These are phyloP conservation scores for Tipula confusa DNA, from an alignment of 2,888 invertebrate species.

Conservation along the genomic window DNA sequence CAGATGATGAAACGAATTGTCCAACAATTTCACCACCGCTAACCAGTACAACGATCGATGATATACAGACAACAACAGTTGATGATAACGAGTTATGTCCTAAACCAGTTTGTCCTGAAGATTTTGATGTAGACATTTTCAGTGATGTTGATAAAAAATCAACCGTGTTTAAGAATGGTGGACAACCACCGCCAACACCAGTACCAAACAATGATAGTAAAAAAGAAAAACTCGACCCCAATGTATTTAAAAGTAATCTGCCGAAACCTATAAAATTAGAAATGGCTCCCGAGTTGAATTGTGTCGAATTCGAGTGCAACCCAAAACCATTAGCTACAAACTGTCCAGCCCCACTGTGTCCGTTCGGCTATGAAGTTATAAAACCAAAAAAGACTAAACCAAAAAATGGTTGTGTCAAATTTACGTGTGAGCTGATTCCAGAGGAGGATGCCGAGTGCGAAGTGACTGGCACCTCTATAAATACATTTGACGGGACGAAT, in stretches of 20 bases:
- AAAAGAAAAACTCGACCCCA: not conserved
- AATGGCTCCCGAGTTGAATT: slow-evolving; percentile 39
- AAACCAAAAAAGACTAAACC: slow-evolving; percentile 40
- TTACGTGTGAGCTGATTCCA: slow-evolving; percentile 61
- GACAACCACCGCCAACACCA: not conserved
- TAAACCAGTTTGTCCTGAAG: slow-evolving; percentile 51
- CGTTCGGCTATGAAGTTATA: slow-evolving; percentile 56
- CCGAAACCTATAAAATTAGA: slow-evolving; percentile 36
- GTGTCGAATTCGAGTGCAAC: slow-evolving; percentile 47
- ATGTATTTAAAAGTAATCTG: slow-evolving; percentile 39
- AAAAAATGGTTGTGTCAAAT: slow-evolving; percentile 53
- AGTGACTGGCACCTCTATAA: slow-evolving; percentile 70
- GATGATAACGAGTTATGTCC: slow-evolving; percentile 46
- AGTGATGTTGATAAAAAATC: slow-evolving; percentile 47
- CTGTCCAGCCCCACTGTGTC: slow-evolving; percentile 55
- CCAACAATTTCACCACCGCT: too few relatives aligned
- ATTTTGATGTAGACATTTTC: slow-evolving; percentile 51
- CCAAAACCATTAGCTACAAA: slow-evolving; percentile 40
- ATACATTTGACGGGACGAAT: slow-evolving; percentile 75
- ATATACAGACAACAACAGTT: not conserved
- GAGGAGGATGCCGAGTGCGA: slow-evolving; percentile 57
- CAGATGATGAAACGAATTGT: slow-evolving; percentile 75
- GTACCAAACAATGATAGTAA: not conserved
- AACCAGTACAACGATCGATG: slow-evolving; percentile 37
- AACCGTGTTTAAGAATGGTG: slow-evolving; percentile 46